These are phyloP conservation scores for Strix uralensis DNA, from an alignment of 2,113 vertebrate species.

Conservation along the genomic window DNA sequence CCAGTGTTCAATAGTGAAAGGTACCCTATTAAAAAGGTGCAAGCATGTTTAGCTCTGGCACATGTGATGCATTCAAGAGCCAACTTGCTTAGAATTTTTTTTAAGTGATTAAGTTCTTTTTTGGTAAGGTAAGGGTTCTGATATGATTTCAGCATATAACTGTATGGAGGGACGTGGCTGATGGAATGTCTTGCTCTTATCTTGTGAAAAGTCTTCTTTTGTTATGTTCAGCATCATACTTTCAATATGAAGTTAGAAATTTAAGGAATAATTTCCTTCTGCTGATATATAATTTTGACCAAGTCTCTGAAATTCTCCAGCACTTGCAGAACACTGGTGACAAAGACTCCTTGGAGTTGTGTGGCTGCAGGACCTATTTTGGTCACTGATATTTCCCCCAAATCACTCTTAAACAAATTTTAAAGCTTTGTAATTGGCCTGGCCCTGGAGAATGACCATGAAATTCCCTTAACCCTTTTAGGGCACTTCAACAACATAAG, in stretches of 20 bases:
- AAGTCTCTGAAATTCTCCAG: background rate
- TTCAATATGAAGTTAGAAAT: background rate
- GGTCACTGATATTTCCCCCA: background rate
- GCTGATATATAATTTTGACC: background rate
- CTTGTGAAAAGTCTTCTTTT: background rate
- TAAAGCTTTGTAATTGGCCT: background rate
- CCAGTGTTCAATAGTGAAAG: constrained; percentile 62
- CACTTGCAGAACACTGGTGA: background rate
- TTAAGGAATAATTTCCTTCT: background rate
- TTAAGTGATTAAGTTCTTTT: background rate
- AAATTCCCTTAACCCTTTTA: constrained; percentile 25
- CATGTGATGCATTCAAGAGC: constrained; percentile 49
- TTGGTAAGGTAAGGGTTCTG: constrained; percentile 31
- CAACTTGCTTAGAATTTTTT: constrained; percentile 47
- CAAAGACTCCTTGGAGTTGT: background rate
- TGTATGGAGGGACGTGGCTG: background rate
- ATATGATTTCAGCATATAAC: constrained; percentile 5
- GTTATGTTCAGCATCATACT: background rate
- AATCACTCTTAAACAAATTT: background rate
- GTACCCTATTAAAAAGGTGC: constrained; percentile 56
- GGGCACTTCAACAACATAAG: background rate
- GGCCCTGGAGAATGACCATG: background rate
- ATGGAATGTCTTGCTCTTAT: background rate
- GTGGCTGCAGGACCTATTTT: background rate
- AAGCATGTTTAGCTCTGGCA: constrained; percentile 59